Percentiles rank a stretch among this genome's conserved stretches.
phyloP scores from a whole-genome alignment of 1,140 invertebrate genomes.

The Brachionus calyciflorus region DNA sequence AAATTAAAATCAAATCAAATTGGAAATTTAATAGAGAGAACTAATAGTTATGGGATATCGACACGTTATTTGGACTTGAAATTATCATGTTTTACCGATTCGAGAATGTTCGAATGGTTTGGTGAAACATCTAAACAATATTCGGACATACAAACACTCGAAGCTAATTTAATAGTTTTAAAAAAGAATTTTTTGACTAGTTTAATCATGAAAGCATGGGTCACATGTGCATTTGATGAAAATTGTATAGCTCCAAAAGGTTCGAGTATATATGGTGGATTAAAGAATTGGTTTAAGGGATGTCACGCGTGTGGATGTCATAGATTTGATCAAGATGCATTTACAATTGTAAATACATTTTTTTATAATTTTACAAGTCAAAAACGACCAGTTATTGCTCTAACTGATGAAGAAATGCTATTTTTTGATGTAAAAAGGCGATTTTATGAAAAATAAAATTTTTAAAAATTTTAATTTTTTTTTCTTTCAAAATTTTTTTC shows the following conservation, averaged over 20 bases:
- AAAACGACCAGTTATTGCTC: neutral
- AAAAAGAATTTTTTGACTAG: neutral
- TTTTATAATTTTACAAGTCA: neutral
- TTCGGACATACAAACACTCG: neutral
- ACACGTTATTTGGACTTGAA: neutral
- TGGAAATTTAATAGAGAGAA: neutral
- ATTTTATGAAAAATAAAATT: too few species aligned
- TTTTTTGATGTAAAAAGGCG: neutral
- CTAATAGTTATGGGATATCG: neutral
- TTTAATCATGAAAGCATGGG: slow-evolving; percentile 4
- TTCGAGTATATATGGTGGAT: neutral
- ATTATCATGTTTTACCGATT: neutral
- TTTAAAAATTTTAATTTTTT: too few species aligned
- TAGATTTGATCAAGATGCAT: slow-evolving; percentile 16
- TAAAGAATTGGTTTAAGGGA: neutral
- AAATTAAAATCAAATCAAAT: neutral
- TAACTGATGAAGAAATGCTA: neutral
- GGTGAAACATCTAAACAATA: neutral
- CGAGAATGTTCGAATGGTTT: slow-evolving; percentile 21
- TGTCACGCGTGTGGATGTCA: slow-evolving; percentile 13
- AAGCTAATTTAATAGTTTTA: slow-evolving; percentile 21
- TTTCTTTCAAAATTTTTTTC: too few species aligned
- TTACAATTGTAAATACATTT: neutral
- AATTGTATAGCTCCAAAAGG: slow-evolving; percentile 15
- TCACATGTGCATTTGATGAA: neutral